These are phyloP conservation scores for Muricea muricata DNA, from an alignment of 92 coral and sea anemone species.

Conservation along the genomic window DNA sequence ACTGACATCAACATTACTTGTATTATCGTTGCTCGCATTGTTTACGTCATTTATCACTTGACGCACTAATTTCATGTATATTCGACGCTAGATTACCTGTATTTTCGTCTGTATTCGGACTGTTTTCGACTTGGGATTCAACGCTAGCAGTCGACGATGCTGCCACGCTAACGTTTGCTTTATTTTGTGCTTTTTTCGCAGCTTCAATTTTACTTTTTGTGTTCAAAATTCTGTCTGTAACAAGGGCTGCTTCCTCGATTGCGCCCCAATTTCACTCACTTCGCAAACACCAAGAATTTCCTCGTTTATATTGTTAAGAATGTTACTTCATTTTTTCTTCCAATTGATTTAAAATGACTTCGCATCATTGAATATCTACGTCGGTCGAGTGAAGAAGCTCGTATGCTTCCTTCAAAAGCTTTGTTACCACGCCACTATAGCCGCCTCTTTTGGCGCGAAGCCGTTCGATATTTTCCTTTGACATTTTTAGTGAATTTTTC, in stretches of 20 bases:
- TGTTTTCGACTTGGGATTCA: conserved; percentile 17
- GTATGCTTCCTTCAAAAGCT: conserved; percentile 1
- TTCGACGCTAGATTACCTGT: not conserved
- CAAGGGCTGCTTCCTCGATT: conserved; percentile 46
- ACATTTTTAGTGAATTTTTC: not conserved
- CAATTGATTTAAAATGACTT: conserved; percentile 40
- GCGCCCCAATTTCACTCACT: conserved; percentile 54
- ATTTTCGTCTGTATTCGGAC: not conserved
- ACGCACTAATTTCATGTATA: not conserved
- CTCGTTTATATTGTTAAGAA: conserved; percentile 47
- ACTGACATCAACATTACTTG: not conserved
- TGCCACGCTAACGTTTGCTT: not conserved
- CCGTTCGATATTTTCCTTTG: conserved; percentile 24
- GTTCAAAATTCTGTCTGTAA: conserved; percentile 38
- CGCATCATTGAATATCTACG: conserved; percentile 30
- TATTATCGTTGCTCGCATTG: not conserved
- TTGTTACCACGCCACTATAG: conserved; percentile 19
- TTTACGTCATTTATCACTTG: not conserved
- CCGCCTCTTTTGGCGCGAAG: conserved; percentile 40
- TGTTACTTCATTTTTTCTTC: conserved; percentile 39
- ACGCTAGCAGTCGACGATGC: not conserved
- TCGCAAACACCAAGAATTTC: conserved; percentile 52
- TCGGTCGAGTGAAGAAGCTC: conserved; percentile 33
- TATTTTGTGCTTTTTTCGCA: not conserved
- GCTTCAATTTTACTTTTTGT: conserved; percentile 22